Evolutionary conservation across 2,888 invertebrate genomes (phyloP), one percentile per base, ranked within the genome.

Genomic region (Nymphalis urticae): DNA sequence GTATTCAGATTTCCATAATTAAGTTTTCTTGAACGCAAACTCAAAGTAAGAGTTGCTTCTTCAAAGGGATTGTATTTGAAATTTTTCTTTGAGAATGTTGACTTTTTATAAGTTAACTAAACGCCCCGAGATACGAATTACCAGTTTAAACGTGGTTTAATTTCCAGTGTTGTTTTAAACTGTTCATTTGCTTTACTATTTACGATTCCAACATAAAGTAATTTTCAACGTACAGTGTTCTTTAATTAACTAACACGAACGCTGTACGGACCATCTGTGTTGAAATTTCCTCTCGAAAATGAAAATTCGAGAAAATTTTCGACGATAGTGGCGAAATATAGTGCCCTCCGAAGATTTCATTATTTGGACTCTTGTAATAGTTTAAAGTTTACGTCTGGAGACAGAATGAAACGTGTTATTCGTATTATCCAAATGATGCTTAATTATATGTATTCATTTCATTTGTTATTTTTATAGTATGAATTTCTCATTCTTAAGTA

Each of bases 1-100:
- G 13, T 42, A 58, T 58, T 42, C 66, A 67, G 70, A 76, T 76
- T 75, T 73, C 70, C 75, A 75, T 78, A 77, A 77, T 78, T 75
- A 75, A 76, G 73, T 74, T 77, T 74, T 62, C 70, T 71, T 61
- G 72, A 70, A 76, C 70, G 73, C 71, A 72, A 71, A 64, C 68
- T 75, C 75, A 77, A 76, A 77, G 27, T 32, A 32, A 32, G 74
- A 69, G 71, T 73, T 75, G 60, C 63, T 71, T 72, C 70, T 72
- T 76, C 75, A 76, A 75, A 75, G 71, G 73, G 74, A 73, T 73
- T 69, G 63, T 66, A 64, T 68, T 62, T 71, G 63, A 72, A 70
- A 73, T 71, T 75, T 75, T 74, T 75, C 75, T 77, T 74, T 75
- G 73, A 75, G 74, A 59, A 69, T 59, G 64, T 67, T 62, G 54